phyloP scores from a whole-genome alignment of 2,113 vertebrate genomes.

The Benitochromis conjunctus region DNA sequence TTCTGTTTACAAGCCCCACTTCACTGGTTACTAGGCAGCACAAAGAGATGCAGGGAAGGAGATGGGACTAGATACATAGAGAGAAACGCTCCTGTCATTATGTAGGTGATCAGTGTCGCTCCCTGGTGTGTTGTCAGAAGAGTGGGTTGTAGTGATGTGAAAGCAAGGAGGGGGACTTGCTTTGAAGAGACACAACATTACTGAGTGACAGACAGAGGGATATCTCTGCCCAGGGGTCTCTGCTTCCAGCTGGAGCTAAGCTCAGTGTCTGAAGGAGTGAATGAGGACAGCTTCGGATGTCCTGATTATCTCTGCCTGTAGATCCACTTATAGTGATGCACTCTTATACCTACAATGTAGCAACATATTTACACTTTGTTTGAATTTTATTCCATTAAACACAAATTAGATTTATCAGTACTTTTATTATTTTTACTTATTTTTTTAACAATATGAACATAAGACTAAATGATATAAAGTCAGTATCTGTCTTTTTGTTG shows the following conservation, averaged over 20 bases:
- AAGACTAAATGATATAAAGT: neutral
- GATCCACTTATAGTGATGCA: neutral
- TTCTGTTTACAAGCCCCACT: neutral
- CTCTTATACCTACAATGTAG: neutral
- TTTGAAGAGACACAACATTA: constrained; percentile 37
- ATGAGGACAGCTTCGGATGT: neutral
- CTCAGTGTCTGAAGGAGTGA: neutral
- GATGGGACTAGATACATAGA: neutral
- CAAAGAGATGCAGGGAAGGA: neutral
- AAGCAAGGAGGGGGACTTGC: neutral
- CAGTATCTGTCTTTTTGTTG: neutral
- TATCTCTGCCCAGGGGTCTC: constrained; percentile 9
- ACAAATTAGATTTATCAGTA: too few relatives aligned
- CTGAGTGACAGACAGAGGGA: constrained; percentile 34
- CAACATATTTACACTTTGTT: neutral
- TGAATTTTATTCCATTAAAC: neutral
- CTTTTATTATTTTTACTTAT: neutral
- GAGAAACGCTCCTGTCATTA: neutral
- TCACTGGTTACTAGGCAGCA: neutral
- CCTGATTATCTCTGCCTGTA: neutral
- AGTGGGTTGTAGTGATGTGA: neutral
- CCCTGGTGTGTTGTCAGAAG: constrained; percentile 3
- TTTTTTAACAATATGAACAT: neutral
- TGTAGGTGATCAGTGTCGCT: constrained; percentile 11
- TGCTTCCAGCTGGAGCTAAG: constrained; percentile 28